phyloP scores from a whole-genome alignment of 2,888 invertebrate species.

The Laothoe populi region DNA sequence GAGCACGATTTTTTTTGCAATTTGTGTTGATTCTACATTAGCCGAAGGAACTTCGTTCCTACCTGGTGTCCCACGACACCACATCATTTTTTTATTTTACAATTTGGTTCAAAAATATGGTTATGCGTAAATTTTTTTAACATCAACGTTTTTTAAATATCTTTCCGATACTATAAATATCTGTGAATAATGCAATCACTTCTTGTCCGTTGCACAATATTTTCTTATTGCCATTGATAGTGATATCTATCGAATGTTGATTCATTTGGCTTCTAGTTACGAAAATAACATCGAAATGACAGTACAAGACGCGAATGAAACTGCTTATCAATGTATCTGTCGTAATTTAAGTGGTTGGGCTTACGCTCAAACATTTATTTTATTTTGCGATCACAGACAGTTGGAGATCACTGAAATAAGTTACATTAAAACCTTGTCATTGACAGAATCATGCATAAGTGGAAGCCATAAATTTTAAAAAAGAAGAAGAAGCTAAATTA shows the following conservation, averaged over 20 bases:
- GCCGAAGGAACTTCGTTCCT: too few species aligned
- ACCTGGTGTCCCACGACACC: too few species aligned
- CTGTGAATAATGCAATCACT: not conserved
- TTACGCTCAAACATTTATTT: conserved; percentile 1
- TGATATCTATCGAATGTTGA: not conserved
- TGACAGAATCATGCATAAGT: too few species aligned
- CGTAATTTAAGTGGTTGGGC: not conserved
- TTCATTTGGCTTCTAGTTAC: not conserved
- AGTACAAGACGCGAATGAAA: not conserved
- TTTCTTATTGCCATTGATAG: not conserved
- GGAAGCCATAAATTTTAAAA: too few species aligned
- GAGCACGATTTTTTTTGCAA: too few species aligned
- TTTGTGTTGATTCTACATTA: too few species aligned
- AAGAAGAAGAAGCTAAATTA: not conserved
- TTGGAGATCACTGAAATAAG: too few species aligned
- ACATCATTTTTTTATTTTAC: too few species aligned
- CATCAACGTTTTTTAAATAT: not conserved
- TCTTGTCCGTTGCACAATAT: not conserved
- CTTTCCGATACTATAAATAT: not conserved
- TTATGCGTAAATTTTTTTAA: not conserved
- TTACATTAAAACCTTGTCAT: not conserved
- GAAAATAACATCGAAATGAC: not conserved
- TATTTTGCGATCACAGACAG: too few species aligned
- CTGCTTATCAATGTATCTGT: not conserved
- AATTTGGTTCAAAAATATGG: too few species aligned